Conservation (phyloP, 2,113 vertebrate species). For the Vulpes lagopus region DNA sequence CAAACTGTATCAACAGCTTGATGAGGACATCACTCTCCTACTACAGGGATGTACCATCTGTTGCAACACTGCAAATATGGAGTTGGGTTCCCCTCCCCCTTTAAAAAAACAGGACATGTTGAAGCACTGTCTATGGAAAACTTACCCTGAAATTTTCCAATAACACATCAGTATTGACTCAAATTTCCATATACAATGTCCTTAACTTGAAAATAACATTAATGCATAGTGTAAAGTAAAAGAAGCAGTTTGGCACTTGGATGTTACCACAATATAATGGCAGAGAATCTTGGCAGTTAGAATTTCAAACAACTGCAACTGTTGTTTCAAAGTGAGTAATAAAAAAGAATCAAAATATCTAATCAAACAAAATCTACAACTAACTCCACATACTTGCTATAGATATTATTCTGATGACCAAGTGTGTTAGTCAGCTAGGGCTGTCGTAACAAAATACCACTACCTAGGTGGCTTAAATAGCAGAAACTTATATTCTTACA, state of each 20-base stretch:
- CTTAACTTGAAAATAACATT: conserved; percentile 8
- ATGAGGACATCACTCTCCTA: background rate
- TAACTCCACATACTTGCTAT: background rate
- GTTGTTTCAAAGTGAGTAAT: conserved; percentile 5
- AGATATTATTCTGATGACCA: background rate
- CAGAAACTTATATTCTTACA: background rate
- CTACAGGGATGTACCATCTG: conserved; percentile 51
- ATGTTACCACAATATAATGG: background rate
- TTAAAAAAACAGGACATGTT: background rate
- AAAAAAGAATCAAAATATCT: background rate
- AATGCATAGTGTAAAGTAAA: background rate
- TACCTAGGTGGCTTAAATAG: background rate
- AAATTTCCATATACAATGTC: background rate
- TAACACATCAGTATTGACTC: background rate
- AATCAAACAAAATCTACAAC: background rate
- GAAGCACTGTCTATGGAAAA: background rate
- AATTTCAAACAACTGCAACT: background rate
- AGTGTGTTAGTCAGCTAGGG: background rate
- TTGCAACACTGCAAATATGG: background rate
- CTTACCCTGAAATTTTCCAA: background rate
- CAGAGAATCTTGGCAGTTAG: background rate
- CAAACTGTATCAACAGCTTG: conserved; percentile 53
- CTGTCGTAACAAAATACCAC: background rate
- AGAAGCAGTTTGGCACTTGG: background rate
- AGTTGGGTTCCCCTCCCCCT: background rate